Conservation (phyloP, 2,797 vertebrate species). For the Limnodromus scolopaceus region DNA sequence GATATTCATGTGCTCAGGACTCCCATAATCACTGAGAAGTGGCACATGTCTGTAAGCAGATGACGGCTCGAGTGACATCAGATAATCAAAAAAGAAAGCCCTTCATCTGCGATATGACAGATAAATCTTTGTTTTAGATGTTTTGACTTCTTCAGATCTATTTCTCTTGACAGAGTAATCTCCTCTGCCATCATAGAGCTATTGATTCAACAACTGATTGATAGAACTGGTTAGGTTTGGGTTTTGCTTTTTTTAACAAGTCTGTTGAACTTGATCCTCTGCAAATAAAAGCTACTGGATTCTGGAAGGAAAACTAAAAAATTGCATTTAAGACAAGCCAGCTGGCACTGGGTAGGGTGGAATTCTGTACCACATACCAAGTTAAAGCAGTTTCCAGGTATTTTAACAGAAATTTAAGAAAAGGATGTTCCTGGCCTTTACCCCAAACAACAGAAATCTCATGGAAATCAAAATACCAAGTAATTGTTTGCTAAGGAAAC, state of each 20-base stretch:
- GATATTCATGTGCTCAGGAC: neutral
- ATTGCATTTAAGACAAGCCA: neutral
- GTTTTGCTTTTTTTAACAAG: neutral
- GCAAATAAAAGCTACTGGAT: neutral
- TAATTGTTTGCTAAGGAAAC: neutral
- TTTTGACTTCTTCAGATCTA: neutral
- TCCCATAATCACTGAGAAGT: neutral
- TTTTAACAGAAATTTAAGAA: neutral
- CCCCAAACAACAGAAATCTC: neutral
- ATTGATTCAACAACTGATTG: neutral
- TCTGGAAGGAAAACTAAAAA: neutral
- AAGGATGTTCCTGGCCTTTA: neutral
- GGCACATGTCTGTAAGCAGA: neutral
- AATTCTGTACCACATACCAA: neutral
- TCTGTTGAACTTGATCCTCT: neutral
- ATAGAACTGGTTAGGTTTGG: neutral
- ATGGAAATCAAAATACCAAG: neutral
- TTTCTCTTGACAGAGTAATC: neutral
- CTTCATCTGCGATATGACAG: fast-evolving
- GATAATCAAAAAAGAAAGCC: neutral
- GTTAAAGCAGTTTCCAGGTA: neutral
- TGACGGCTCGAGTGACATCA: neutral
- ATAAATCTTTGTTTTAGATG: neutral
- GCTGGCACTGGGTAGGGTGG: fast-evolving
- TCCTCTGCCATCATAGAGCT: neutral